Evolutionary conservation across 2,113 vertebrate genomes (phyloP).

Genomic region (Nestor notabilis): DNA sequence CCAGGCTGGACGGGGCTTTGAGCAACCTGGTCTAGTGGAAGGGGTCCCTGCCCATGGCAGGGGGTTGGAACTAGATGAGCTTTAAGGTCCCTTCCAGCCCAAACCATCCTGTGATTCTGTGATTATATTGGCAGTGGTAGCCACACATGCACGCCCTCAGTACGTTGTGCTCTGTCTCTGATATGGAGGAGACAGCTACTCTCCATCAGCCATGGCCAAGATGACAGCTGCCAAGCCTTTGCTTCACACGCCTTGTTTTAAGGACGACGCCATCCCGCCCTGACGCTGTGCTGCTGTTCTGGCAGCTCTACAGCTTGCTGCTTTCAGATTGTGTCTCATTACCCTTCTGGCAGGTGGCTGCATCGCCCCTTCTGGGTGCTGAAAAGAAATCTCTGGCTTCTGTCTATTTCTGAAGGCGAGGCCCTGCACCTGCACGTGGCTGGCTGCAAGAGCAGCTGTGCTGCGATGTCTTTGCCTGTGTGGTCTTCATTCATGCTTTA

Average conservation of each 20-base stretch:
- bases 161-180: fast-evolving
- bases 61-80: not conserved
- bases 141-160: fast-evolving
- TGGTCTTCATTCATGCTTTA: not conserved
- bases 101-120: not conserved
- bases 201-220: not conserved
- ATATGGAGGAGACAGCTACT: not conserved
- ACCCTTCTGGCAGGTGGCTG: not conserved
- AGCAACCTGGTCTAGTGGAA: not conserved
- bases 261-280: fast-evolving
- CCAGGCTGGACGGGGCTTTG: not conserved
- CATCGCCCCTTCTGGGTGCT: not conserved
- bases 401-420: not conserved
- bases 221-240: not conserved
- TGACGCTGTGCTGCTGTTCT: fast-evolving
- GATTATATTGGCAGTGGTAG: not conserved
- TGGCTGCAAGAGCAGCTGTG: fast-evolving
- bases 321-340: fast-evolving
- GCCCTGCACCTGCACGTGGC: not conserved
- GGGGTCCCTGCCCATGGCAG: not conserved
- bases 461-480: fast-evolving
- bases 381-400: not conserved
- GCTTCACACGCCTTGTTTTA: not conserved
- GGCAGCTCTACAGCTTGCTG: not conserved
- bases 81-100: not conserved